A percentile compares a stretch with the other conserved stretches of the same genome.
phyloP scores from a whole-genome alignment of 2,888 invertebrate genomes.

The Leistus spinibarbis region DNA sequence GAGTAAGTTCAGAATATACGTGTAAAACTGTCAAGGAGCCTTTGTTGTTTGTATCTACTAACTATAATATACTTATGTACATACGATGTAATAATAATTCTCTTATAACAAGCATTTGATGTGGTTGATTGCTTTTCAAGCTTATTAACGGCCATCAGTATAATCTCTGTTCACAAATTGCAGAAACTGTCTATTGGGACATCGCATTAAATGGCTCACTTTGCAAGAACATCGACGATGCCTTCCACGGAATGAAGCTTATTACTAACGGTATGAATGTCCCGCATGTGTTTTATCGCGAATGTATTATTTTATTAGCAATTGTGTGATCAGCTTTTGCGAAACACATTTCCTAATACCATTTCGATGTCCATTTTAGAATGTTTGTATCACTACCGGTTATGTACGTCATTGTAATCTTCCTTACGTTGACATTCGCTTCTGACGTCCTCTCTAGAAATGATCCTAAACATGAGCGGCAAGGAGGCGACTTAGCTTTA shows the following conservation, averaged over 20 bases:
- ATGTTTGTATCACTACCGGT: slow-evolving; percentile 47
- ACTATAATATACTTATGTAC: slow-evolving; percentile 12
- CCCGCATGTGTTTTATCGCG: slow-evolving; percentile 16
- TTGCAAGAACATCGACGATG: slow-evolving; percentile 34
- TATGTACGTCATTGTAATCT: slow-evolving; percentile 47
- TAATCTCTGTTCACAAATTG: slow-evolving; percentile 28
- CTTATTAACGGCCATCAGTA: slow-evolving; percentile 32
- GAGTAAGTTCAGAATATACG: slow-evolving; percentile 17
- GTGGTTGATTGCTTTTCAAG: not conserved
- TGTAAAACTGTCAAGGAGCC: too few relatives aligned
- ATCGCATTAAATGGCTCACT: slow-evolving; percentile 26
- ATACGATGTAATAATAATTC: not conserved
- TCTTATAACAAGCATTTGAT: slow-evolving; percentile 3
- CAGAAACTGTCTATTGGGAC: slow-evolving; percentile 31
- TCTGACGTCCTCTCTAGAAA: slow-evolving; percentile 49
- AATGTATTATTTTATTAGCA: not conserved
- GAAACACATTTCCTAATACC: not conserved
- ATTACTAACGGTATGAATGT: slow-evolving; percentile 45
- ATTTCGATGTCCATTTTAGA: slow-evolving; percentile 44
- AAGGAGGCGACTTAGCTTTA: slow-evolving; percentile 71
- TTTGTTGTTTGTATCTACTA: slow-evolving; percentile 21
- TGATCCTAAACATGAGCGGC: slow-evolving; percentile 53
- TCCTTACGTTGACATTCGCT: slow-evolving; percentile 45
- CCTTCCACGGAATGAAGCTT: slow-evolving; percentile 46
- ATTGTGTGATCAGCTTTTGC: not conserved